Conservation (phyloP, 2,797 vertebrate species). For the Leontocebus nigricollis region DNA sequence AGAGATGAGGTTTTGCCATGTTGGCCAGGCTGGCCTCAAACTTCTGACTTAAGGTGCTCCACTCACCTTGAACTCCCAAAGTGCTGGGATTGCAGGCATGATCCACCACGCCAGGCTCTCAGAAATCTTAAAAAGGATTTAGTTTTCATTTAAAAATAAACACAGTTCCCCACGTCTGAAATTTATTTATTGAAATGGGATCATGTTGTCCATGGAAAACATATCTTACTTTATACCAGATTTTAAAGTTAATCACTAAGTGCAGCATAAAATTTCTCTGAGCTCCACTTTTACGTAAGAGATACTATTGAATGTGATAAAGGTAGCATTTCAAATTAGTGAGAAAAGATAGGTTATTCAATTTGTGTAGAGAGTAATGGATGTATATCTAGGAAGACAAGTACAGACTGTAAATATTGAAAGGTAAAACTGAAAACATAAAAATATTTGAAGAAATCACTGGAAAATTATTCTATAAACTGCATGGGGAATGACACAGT, state of each 20-base stretch:
- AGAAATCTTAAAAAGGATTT: slow-evolving; percentile 36
- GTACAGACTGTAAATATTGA: background rate
- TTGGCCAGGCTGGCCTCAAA: background rate
- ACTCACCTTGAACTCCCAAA: background rate
- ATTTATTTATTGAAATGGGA: slow-evolving; percentile 22
- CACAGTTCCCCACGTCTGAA: background rate
- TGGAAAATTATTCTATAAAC: background rate
- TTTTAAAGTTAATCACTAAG: slow-evolving; percentile 27
- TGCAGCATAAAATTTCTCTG: background rate
- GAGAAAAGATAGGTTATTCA: slow-evolving; percentile 32
- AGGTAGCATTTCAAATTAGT: slow-evolving; percentile 4
- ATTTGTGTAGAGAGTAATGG: background rate
- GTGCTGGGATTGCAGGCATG: background rate
- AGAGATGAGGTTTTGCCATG: background rate
- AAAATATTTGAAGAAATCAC: slow-evolving; percentile 3
- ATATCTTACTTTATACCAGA: slow-evolving; percentile 19
- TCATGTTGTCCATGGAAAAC: background rate
- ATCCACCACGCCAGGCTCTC: background rate
- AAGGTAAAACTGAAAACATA: slow-evolving; percentile 30
- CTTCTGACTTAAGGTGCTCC: background rate
- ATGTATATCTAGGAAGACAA: background rate
- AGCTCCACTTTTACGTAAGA: background rate
- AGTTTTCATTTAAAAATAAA: slow-evolving; percentile 46
- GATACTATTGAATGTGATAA: slow-evolving; percentile 37
- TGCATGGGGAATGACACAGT: background rate